These are phyloP conservation scores for Petrolisthes cinctipes DNA, from an alignment of 2,888 invertebrate species.

Conservation along the genomic window DNA sequence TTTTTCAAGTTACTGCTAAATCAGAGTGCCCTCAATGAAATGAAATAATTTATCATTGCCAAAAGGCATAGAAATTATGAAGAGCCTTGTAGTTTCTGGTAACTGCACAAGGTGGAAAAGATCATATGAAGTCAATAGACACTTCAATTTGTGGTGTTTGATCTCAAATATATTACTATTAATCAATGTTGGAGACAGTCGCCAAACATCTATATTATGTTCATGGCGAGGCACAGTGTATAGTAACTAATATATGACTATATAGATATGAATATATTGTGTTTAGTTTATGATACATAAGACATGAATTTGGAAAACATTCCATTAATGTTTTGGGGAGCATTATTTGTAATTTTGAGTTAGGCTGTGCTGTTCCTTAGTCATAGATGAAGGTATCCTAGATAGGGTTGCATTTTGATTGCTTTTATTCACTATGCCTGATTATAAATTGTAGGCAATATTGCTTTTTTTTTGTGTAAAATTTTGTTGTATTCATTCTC, in stretches of 20 bases:
- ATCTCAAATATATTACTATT: slow-evolving; percentile 12
- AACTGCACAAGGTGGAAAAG: not conserved
- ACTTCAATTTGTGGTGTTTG: slow-evolving; percentile 7
- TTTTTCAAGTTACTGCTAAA: no score
- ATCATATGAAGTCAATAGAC: not conserved
- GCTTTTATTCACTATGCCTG: slow-evolving; percentile 1
- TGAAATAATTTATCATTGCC: no score
- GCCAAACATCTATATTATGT: not conserved
- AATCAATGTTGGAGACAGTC: not conserved
- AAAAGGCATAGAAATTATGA: no score
- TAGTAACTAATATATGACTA: slow-evolving; percentile 13
- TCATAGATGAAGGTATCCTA: slow-evolving; percentile 18
- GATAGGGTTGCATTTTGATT: not conserved
- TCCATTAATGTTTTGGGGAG: slow-evolving; percentile 3
- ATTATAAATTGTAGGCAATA: slow-evolving; percentile 5
- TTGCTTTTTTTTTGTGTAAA: not conserved
- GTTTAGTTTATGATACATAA: not conserved
- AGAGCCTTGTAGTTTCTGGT: no score
- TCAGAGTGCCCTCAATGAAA: no score
- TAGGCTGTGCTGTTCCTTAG: slow-evolving; percentile 18
- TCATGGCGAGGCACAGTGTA: not conserved
- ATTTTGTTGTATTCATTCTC: not conserved
- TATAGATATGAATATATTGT: not conserved
- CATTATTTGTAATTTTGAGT: slow-evolving; percentile 1
- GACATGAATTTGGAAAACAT: not conserved